Evolutionary conservation across 2,888 invertebrate species (phyloP), one percentile per base, ranked within the genome.

Genomic region (Smittia aterrima): DNA sequence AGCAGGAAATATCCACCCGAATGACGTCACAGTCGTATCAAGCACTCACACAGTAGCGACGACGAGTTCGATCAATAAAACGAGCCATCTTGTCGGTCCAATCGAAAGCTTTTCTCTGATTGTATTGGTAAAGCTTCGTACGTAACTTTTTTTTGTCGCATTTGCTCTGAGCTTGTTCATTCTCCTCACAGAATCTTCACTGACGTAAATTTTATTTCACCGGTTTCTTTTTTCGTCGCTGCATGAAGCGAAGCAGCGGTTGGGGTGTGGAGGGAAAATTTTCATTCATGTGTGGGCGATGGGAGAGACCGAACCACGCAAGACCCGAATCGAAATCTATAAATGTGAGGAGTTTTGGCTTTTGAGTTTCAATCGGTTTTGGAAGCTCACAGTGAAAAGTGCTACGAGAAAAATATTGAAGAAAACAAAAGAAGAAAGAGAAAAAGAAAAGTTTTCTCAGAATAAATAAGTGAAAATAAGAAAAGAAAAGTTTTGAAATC

Each of bases 271-370:
- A 66, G 67, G 41, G 38, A 64, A 75, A 73, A 76, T 75, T 74
- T 77, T 77, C 77, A 77, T 77, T 77, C 77, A 77, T 76, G 76
- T 76, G 77, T 77, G 76, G 77, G 77, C 77, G 77, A 76, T 25
- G 66, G 72, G 38, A 40, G 67, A 75, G 32, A 32, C 18, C 16
- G 68, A 54, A 75, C 73, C 54, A 74, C 66, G 77, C 74, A 74
- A 66, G 47, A 47, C 25, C 25, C 27, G 27, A 64, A 32, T 9
- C 9, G 27, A 47, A 54, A 66, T 74, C 74, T 74, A 74, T 74
- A 74, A 74, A 74, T 62, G 66, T 32, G 62, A 72, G 18, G 38
- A n/a, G 32, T 25, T 72, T 72, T 38, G 58, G 22, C 27, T 72
- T 25, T 18, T 25, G 13, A 40, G 38, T 58, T 72, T 72, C 62